phyloP scores from a whole-genome alignment of 2,888 invertebrate species.

The Hypolimnas misippus region DNA sequence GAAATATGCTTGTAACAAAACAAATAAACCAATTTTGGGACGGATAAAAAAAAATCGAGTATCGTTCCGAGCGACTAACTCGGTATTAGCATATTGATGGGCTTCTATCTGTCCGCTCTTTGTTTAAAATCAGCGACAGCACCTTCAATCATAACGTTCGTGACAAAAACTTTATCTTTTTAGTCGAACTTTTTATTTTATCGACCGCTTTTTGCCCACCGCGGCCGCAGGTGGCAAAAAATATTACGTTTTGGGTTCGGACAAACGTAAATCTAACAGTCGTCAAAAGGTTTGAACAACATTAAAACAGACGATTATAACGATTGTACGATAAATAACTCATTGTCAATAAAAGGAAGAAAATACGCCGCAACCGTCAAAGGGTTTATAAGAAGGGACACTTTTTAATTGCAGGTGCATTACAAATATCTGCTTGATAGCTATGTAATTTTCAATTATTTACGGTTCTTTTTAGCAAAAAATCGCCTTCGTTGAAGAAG shows the following conservation, averaged over 20 bases:
- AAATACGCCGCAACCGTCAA: not conserved
- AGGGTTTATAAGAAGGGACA: slow-evolving; percentile 17
- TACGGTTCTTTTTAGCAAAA: slow-evolving; percentile 17
- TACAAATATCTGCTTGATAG: slow-evolving; percentile 11
- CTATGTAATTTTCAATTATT: slow-evolving; percentile 16
- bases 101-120: slow-evolving; percentile 73
- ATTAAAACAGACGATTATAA: slow-evolving; percentile 15
- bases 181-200: slow-evolving; percentile 48
- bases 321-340: slow-evolving; percentile 6
- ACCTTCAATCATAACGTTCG: slow-evolving; percentile 79
- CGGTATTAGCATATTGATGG: slow-evolving; percentile 82
- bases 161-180: slow-evolving; percentile 72
- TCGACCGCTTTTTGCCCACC: slow-evolving; percentile 34
- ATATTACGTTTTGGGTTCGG: slow-evolving; percentile 38
- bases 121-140: slow-evolving; percentile 82
- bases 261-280: slow-evolving; percentile 21
- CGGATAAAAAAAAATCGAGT: slow-evolving; percentile 64
- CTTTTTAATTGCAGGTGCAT: slow-evolving; percentile 20
- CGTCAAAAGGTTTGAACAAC: slow-evolving; percentile 19
- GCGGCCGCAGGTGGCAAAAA: slow-evolving; percentile 71
- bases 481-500: slow-evolving; percentile 14
- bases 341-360: not conserved
- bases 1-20: slow-evolving; percentile 76
- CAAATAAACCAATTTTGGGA: slow-evolving; percentile 80
- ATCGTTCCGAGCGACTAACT: slow-evolving; percentile 63